A percentile compares a stretch with the other conserved stretches of the same genome.
These are phyloP conservation scores for Bradypodion ventrale DNA, from an alignment of 2,797 vertebrate genomes.

Conservation along the genomic window DNA sequence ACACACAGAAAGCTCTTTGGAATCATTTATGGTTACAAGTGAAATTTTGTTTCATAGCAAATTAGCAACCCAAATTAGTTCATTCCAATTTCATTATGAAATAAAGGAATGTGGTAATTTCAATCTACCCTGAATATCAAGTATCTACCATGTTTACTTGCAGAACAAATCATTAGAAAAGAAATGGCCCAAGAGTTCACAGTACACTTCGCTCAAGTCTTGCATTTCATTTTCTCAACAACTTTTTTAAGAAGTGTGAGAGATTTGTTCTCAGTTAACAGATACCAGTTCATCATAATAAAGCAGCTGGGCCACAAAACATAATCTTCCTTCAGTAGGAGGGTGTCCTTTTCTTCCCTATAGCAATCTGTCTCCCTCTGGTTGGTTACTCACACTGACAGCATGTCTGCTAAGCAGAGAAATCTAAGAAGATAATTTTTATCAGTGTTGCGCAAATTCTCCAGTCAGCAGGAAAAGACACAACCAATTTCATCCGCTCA, in stretches of 20 bases:
- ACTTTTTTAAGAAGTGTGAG: background rate
- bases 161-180: background rate
- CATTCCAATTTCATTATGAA: background rate
- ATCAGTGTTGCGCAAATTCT: slow-evolving; percentile 57
- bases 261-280: slow-evolving; percentile 39
- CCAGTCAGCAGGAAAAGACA: slow-evolving; percentile 58
- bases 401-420: slow-evolving; percentile 54
- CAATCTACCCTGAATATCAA: background rate
- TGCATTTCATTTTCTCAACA: slow-evolving; percentile 34
- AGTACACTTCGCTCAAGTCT: background rate
- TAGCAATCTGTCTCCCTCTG: slow-evolving; percentile 25
- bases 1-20: background rate
- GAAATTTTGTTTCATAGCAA: background rate
- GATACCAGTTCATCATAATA: slow-evolving; percentile 30
- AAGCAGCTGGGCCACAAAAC: slow-evolving; percentile 43
- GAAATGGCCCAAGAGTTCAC: background rate
- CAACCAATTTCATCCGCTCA: slow-evolving; percentile 56
- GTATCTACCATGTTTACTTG: background rate
- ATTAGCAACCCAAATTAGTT: background rate
- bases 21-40: background rate
- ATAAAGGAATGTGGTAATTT: slow-evolving; percentile 4
- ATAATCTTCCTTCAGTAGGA: slow-evolving; percentile 41
- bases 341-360: slow-evolving; percentile 32
- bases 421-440: slow-evolving; percentile 56
- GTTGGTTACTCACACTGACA: slow-evolving; percentile 55